phyloP scores from a whole-genome alignment of 1,140 invertebrate genomes.

The Nilaparvata lugens region DNA sequence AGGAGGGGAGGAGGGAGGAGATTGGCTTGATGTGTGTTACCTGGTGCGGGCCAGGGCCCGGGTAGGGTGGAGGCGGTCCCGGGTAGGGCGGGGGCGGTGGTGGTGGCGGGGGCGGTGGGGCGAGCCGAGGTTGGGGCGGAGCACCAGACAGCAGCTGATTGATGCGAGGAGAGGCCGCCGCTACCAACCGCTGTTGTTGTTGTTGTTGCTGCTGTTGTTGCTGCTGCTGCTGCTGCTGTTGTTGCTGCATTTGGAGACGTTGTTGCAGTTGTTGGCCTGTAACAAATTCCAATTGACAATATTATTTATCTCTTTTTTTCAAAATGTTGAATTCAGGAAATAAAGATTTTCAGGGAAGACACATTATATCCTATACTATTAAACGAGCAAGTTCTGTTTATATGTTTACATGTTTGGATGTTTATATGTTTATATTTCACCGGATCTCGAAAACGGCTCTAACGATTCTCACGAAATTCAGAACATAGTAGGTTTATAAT shows the following conservation, averaged over 20 bases:
- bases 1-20: neutral
- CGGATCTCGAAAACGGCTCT: too few relatives aligned
- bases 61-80: conserved; percentile 54
- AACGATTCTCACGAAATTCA: too few relatives aligned
- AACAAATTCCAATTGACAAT: neutral
- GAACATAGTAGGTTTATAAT: too few relatives aligned
- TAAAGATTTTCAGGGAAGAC: too few relatives aligned
- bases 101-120: conserved; percentile 38
- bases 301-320: too few relatives aligned
- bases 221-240: conserved; percentile 11
- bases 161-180: conserved; percentile 30
- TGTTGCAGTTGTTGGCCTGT: neutral
- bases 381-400: too few relatives aligned
- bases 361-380: too few relatives aligned
- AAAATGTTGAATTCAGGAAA: too few relatives aligned
- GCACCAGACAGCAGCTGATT: conserved; percentile 25
- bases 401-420: too few relatives aligned
- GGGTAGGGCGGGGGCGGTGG: conserved; percentile 53
- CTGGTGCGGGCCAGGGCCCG: conserved; percentile 61
- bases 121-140: conserved; percentile 11
- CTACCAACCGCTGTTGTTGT: conserved; percentile 1
- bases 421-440: too few relatives aligned
- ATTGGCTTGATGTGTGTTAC: conserved; percentile 39
- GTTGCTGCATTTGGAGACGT: conserved; percentile 1
- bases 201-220: conserved; percentile 14